Base-by-base conservation (phyloP, 2,797 vertebrate species). In the Notolepis coatsorum region DNA sequence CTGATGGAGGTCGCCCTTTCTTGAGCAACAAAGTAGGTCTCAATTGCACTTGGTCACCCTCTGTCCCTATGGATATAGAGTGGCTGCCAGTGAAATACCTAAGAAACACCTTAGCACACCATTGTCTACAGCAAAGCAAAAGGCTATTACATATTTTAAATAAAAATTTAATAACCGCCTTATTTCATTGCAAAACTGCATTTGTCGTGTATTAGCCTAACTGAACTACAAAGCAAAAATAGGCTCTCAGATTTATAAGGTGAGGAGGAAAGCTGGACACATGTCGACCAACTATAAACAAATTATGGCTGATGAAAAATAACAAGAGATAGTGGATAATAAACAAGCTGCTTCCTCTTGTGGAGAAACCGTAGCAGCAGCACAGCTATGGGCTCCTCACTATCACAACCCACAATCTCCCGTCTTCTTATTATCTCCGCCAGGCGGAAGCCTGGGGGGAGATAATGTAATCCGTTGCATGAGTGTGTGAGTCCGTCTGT, bases 251-350 rank as follows among this genome's bases (percentile, higher is more conserved):
- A 24, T 25, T 53, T 55, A 54, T 1, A 0, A 18, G 15, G 6
- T 41, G 8, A 21, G 33, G 18, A 48, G 13, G n/a, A 42, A 37
- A 41, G 51, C 20, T 20, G 35, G 23, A 76, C 33, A 58, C 43
- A 61, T 65, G 38, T 0, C 3, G 2, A 57, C 25, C 0, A 38
- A 49, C 55, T 38, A 1, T 61, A 72, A 78, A 78, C 70, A 69
- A 71, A 77, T 80, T 51, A 77, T 31, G 8, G 38, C 18, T 20
- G 28, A 78, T 71, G 15, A 75, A 68, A 71, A 49, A 53, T 13
- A 57, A 66, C 9, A 33, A 64, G 7, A 15, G 65, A 74, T 35
- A 45, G 23, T 25, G 45, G 45, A 47, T 47, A 15, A 47, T 47
- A 47, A 47, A 47, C 20, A 47, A 5, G 24, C 23, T 6, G 27